phyloP scores from a whole-genome alignment of 1,140 invertebrate genomes.

The Panagrolaimus sp. region DNA sequence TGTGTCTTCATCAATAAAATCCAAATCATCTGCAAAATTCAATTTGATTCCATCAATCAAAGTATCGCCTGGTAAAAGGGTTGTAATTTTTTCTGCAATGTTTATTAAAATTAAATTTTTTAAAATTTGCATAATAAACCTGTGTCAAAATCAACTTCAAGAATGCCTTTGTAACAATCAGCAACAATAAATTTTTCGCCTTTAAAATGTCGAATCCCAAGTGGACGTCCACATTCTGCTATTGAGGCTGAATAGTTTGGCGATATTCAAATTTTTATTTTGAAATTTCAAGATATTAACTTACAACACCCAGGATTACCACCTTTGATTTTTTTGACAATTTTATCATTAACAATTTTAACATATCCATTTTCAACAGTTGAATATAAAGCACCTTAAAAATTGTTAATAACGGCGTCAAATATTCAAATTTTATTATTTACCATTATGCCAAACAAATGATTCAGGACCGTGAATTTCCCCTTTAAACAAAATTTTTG shows the following conservation, averaged over 20 bases:
- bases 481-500: not conserved
- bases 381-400: not conserved
- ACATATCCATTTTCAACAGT: not conserved
- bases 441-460: not conserved
- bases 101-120: not conserved
- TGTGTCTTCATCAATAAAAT: not conserved
- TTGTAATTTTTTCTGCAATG: not conserved
- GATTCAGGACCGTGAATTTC: not conserved
- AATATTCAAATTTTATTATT: too few species aligned
- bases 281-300: not conserved
- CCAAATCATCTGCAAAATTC: not conserved
- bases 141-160: conserved; percentile 2
- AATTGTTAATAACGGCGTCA: too few species aligned
- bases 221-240: not conserved
- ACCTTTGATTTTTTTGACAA: conserved; percentile 1
- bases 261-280: conserved; percentile 13
- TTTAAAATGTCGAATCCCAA: not conserved
- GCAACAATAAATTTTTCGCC: conserved; percentile 1
- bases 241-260: not conserved
- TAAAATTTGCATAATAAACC: not conserved
- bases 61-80: not conserved
- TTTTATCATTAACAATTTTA: conserved; percentile 4
- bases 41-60: not conserved
- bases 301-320: not conserved
- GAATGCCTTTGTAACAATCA: not conserved